Evolutionary conservation across 2,888 invertebrate species (phyloP), one percentile per base, ranked within the genome.

Genomic region (Chloroclystis v-ata): DNA sequence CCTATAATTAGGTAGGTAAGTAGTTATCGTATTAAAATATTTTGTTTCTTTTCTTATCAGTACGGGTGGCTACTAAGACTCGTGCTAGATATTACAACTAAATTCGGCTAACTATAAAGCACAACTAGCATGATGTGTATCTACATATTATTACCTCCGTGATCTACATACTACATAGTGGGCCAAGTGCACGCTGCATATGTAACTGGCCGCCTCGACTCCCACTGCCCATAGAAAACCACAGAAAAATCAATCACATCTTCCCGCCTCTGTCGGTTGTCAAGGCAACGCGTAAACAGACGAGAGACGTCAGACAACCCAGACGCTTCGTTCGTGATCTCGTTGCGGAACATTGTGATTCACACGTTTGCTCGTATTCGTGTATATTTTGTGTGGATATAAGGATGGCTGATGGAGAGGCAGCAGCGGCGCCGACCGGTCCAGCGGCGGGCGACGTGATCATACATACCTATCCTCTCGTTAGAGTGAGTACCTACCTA

Each of bases 391-490:
- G 3, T 20, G 20, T 20, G 5, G 20, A 4, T 14, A 35, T 48
- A 55, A 71, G 49, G 25, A 86, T 86, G 86, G 87, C 72, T 38
- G 86, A 86, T 1, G 35, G 35, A 1, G 86, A 85, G 43, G 72
- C 54, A 9, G 66, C 52, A 11, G 66, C 59, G 16, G 66, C 74
- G 9, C 68, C 72, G 5, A 73, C 81, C 37, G 82, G 81, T 1
- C 20, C 35, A 33, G 85, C 79, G 7, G 86, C 85, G 28, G 78
- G 87, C 39, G 94, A 93, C 70, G 93, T 93, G 87, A 89, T 93
- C 42, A 81, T 94, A 47, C 94, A 94, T 67, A 94, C 93, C 1
- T 96, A 96, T 89, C 94, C 96, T 28, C 82, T 96, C 46, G 91
- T 96, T 52, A 90, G 94, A 89, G 96, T 96, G 86, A 84, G 89